These are phyloP conservation scores for Luscinia luscinia DNA, from an alignment of 2,797 vertebrate species.

Conservation along the genomic window DNA sequence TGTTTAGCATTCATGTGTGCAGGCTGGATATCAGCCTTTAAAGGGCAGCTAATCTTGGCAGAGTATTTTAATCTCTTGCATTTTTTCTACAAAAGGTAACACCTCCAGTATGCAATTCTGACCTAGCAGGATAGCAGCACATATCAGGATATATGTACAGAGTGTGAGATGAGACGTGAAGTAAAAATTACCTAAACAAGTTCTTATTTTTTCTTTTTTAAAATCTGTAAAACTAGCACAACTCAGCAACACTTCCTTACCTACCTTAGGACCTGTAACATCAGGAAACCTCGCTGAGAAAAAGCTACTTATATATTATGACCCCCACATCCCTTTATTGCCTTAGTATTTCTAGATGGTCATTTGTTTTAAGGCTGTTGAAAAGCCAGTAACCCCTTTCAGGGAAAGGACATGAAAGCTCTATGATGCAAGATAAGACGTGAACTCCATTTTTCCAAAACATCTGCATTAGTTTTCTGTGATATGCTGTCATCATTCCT, in stretches of 20 bases:
- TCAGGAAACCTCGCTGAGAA: not conserved
- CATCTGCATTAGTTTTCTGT: conserved; percentile 49
- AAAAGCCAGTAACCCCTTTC: conserved; percentile 42
- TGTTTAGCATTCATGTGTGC: rapidly evolving
- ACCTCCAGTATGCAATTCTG: not conserved
- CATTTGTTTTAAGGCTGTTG: conserved; percentile 55
- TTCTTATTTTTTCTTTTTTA: rapidly evolving
- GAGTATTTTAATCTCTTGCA: not conserved
- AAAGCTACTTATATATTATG: not conserved
- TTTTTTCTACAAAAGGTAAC: not conserved
- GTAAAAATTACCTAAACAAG: not conserved
- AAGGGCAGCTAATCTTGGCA: not conserved
- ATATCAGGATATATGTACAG: not conserved
- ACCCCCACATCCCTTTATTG: conserved; percentile 15
- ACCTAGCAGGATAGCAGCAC: not conserved
- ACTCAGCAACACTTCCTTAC: not conserved
- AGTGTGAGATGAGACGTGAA: not conserved
- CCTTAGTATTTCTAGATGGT: conserved; percentile 51
- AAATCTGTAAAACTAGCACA: not conserved
- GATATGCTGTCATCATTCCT: conserved; percentile 42
- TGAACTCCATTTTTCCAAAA: conserved; percentile 38
- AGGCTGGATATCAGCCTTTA: not conserved
- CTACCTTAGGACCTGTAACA: not conserved
- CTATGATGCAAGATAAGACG: not conserved
- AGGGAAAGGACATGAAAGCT: not conserved